Base-by-base conservation (phyloP, 2,797 vertebrate genomes). In the Alectoris magna region DNA sequence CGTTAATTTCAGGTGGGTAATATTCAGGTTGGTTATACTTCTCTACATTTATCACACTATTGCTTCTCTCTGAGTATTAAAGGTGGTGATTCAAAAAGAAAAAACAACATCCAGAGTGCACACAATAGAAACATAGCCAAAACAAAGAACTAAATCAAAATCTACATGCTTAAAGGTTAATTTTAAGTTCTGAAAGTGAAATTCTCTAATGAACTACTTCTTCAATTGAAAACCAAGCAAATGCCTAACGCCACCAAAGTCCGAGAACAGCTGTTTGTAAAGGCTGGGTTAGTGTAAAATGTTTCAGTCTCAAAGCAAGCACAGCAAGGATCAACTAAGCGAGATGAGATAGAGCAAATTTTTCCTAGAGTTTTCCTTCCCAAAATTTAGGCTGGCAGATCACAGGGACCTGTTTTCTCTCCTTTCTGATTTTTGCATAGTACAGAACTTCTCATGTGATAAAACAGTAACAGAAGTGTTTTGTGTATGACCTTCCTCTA, bases 101-200 rank as follows among this genome's bases (percentile, higher is more conserved):
- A 21, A 29, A 72, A 51, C 26, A 56, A 21, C 31, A 39, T 21
- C 10, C 21, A 31, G n/a, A 58, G 67, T 21, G 29, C 23, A 23
- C 29, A 7, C 21, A 74, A 9, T 17, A 7, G 11, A 43, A 66
- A 31, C 13, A 31, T 0, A 49, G 23, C 23, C 8, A 34, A 43
- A 84, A 39, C 23, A 22, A 53, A 21, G 34, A 64, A 26, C 16
- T 41, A 2, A 11, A 17, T 44, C 11, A 39, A 53, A 70, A 73
- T 2, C 0, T 34, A 49, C 5, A 9, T 0, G 1, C 14, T 56
- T 59, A n/a, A 56, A 38, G n/a, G 6, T 15, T 34, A 9, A 8
- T 11, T 76, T 36, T 31, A 63, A 73, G 31, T 84, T 79, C 34
- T 14, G 67, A 11, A 86, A 84, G 9, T 64, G 43, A 86, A 88